Conservation (phyloP, 2,113 vertebrate genomes). For the Zosterops japonicus region DNA sequence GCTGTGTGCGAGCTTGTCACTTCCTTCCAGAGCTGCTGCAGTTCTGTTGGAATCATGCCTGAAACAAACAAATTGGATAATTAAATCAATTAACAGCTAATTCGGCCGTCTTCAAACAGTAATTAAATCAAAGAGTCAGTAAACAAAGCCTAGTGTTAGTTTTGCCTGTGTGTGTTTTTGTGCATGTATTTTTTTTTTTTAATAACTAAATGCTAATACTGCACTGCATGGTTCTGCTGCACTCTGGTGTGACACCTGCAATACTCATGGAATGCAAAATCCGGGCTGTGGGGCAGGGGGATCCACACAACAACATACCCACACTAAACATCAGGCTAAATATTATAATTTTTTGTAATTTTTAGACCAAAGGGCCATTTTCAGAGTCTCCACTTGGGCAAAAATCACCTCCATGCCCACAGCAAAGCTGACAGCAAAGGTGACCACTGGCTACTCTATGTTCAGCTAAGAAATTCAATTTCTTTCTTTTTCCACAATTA, state of each 20-base stretch:
- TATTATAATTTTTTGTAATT: neutral
- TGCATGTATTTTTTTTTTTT: neutral
- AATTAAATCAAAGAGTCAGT: slow-evolving; percentile 97
- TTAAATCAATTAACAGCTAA: slow-evolving; percentile 99
- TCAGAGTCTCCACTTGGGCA: neutral
- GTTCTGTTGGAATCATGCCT: slow-evolving; percentile 99
- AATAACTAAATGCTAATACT: slow-evolving; percentile 18
- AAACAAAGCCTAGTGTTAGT: slow-evolving; percentile 92
- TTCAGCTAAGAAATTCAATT: neutral
- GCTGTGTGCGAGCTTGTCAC: slow-evolving; percentile 87
- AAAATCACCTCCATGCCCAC: rapidly evolving
- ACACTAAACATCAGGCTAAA: neutral
- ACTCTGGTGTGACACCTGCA: neutral
- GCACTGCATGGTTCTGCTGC: neutral
- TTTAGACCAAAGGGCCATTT: neutral
- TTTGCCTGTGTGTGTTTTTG: slow-evolving; percentile 19
- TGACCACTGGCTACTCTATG: neutral
- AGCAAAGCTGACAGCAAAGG: neutral
- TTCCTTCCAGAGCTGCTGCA: slow-evolving; percentile 99
- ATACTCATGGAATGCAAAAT: neutral
- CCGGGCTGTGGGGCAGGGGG: rapidly evolving
- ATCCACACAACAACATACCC: too few species aligned
- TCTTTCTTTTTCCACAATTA: neutral
- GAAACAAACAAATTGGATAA: slow-evolving; percentile 98
- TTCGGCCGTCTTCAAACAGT: slow-evolving; percentile 90